Percentiles rank a stretch among this genome's conserved stretches.
Evolutionary conservation across 2,888 invertebrate genomes (phyloP).

Genomic region (Tolmerus cingulatus): DNA sequence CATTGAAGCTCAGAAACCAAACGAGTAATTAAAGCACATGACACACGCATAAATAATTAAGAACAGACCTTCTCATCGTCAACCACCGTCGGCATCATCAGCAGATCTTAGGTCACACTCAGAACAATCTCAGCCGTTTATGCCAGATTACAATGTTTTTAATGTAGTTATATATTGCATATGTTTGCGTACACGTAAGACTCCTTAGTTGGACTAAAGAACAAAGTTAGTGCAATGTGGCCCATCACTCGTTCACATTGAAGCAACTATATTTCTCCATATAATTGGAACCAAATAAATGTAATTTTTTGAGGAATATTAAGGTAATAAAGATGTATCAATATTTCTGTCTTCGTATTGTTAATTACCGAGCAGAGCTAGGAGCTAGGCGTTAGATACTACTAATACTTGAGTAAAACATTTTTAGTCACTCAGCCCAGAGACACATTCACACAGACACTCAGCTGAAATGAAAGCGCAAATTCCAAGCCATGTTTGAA

Average conservation of each 20-base stretch:
- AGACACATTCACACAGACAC: neutral
- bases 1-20: neutral
- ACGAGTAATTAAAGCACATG: neutral
- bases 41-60: constrained; percentile 2
- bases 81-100: constrained; percentile 15
- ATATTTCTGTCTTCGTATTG: constrained; percentile 35
- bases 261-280: constrained; percentile 33
- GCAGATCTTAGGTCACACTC: neutral
- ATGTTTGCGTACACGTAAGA: constrained; percentile 6
- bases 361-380: constrained; percentile 15
- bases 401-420: neutral
- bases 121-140: constrained; percentile 6
- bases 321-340: constrained; percentile 36
- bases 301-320: constrained; percentile 25
- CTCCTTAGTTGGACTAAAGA: constrained; percentile 16
- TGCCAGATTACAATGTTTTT: constrained; percentile 18
- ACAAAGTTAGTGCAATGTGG: constrained; percentile 24
- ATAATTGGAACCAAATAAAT: constrained; percentile 37
- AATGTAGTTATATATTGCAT: constrained; percentile 18
- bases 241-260: constrained; percentile 33
- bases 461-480: neutral
- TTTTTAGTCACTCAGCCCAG: neutral
- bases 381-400: neutral
- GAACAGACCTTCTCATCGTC: neutral
- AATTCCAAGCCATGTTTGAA: constrained; percentile 6